phyloP scores from a whole-genome alignment of 1,140 invertebrate genomes.

The Bombus superbus region DNA sequence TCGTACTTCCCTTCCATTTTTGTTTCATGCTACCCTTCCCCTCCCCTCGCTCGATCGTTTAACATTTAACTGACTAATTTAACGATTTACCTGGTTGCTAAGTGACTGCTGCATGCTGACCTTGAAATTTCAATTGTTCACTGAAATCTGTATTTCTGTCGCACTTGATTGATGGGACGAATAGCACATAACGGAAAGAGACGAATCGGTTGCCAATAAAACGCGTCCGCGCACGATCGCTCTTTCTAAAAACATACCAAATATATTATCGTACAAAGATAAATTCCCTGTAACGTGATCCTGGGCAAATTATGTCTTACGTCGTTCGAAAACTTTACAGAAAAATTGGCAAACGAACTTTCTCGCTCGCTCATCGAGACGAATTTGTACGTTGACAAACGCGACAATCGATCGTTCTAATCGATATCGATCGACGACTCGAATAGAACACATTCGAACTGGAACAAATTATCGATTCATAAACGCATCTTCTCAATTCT shows the following conservation, averaged over 20 bases:
- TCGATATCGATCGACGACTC: neutral
- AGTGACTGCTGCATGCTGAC: constrained; percentile 26
- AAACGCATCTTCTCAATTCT: constrained; percentile 51
- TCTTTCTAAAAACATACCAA: neutral
- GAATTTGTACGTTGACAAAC: neutral
- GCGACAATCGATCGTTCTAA: neutral
- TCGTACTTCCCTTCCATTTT: neutral
- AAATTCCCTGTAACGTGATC: neutral
- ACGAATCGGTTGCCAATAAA: neutral
- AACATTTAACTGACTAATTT: constrained; percentile 70
- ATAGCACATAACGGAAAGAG: neutral
- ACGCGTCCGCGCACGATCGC: neutral
- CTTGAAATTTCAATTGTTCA: constrained; percentile 14
- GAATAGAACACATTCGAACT: neutral
- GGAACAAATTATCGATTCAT: constrained; percentile 19
- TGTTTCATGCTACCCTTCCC: neutral
- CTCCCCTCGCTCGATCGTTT: constrained; percentile 28
- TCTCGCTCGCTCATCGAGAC: neutral
- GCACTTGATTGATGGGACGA: constrained; percentile 3
- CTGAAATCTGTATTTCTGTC: constrained; percentile 1
- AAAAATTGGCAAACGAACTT: neutral
- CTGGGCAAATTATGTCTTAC: too few relatives aligned
- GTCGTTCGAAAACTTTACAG: neutral
- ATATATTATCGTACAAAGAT: neutral
- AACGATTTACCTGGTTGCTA: constrained; percentile 34